Percentiles rank a stretch among this genome's conserved stretches.
phyloP scores from a whole-genome alignment of 2,113 vertebrate genomes.

The Osmerus eperlanus region DNA sequence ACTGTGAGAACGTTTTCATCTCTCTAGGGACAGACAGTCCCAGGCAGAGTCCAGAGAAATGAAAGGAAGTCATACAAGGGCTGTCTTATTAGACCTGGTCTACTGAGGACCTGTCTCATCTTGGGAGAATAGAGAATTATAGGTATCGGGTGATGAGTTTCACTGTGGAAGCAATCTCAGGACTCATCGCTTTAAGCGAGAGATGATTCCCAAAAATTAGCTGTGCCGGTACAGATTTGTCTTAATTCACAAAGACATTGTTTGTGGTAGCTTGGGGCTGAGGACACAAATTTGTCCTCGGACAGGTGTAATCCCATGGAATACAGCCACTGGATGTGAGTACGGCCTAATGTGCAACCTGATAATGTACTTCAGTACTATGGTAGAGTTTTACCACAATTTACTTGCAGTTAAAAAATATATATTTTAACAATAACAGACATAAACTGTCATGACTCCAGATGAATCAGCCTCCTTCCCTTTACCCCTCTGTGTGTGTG shows the following conservation, averaged over 20 bases:
- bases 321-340: neutral
- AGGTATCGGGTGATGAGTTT: constrained; percentile 61
- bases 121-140: constrained; percentile 48
- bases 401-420: no score
- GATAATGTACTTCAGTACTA: no score
- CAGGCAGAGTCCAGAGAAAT: constrained; percentile 43
- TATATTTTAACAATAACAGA: no score
- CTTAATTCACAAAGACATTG: constrained; percentile 30
- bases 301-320: constrained; percentile 8
- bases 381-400: no score
- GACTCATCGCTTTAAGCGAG: constrained; percentile 26
- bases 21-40: constrained; percentile 38
- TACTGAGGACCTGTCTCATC: constrained; percentile 18
- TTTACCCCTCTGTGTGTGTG: no score
- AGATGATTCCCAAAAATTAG: constrained; percentile 43
- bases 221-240: constrained; percentile 28
- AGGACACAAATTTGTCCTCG: constrained; percentile 24
- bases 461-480: no score
- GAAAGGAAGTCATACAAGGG: constrained; percentile 55
- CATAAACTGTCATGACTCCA: no score
- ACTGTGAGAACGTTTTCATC: constrained; percentile 55
- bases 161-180: constrained; percentile 30
- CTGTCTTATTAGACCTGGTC: constrained; percentile 46
- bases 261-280: neutral
- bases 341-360: neutral